Base-by-base conservation (phyloP, 2,113 vertebrate species). In the Chionodraco myersi region DNA sequence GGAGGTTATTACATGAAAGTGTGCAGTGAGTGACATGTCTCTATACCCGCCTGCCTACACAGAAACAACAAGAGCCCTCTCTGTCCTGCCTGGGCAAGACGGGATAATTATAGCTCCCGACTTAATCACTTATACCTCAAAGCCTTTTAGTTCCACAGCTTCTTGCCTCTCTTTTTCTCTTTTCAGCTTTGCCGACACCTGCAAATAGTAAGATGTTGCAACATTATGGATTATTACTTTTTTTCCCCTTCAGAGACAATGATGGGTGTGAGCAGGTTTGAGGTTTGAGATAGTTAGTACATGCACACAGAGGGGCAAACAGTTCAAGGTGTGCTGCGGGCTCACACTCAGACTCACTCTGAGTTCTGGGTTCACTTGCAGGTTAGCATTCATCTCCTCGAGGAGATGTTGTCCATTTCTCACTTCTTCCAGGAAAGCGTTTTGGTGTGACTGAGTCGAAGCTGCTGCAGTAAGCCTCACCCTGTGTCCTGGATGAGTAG, bases 1-100 rank as follows among this genome's bases (percentile, higher is more conserved):
- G 64, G 90, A 85, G 89, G 80, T 89, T 84, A 93, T 94, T 93
- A 94, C 94, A 93, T 87, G 77, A 92, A 90, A 88, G 87, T 83
- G 89, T 89, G 89, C 76, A 70, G 69, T 86, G 89, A 87, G 84
- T 91, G 89, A 91, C 75, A 62, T 77, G 83, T 61, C 71, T 89
- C 79, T 81, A 54, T 90, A 92, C 73, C 82, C 86, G 80, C 72
- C 72, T 68, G 73, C 81, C 74, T 82, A 77, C 80, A 77, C 73
- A 73, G 75, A 77, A 83, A 80, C 73, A 93, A 93, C 89, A 94
- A 85, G 84, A 88, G 71, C 59, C 86, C 14, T 48, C 73, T 88
- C 84, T 86, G 77, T 93, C 92, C 84, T 94, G 93, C 89, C 88
- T 74, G 58, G 93, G 89, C 93, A 94, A 67, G 89, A 92, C 13